Evolutionary conservation across 1,140 invertebrate genomes (phyloP).

Genomic region (Cardiocondyla obscurior): DNA sequence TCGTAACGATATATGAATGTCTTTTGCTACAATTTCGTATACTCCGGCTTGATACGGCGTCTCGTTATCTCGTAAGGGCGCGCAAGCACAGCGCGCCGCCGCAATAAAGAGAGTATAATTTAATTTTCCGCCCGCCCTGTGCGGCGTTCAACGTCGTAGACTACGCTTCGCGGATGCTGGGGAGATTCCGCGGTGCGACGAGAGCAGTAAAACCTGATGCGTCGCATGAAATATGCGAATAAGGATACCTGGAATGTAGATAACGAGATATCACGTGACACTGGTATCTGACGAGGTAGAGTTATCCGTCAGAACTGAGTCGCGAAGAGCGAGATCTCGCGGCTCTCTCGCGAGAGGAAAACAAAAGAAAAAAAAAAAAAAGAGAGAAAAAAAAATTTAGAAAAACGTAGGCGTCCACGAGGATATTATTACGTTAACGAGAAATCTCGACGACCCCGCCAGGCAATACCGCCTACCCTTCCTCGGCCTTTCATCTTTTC

Average conservation of each 20-base stretch:
- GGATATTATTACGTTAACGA: not conserved
- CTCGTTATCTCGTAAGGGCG: conserved; percentile 31
- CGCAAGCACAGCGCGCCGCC: not conserved
- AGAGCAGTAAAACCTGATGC: conserved; percentile 53
- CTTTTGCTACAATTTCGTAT: not conserved
- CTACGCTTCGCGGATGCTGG: not conserved
- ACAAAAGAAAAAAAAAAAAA: conserved; percentile 4
- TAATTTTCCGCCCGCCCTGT: conserved; percentile 39
- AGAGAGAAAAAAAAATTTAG: not conserved
- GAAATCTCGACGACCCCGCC: not conserved
- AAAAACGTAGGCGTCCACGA: not conserved
- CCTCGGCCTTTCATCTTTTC: not conserved
- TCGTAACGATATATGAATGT: conserved; percentile 9
- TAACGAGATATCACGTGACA: conserved; percentile 54
- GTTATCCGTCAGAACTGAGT: conserved; percentile 27
- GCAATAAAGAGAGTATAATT: conserved; percentile 53
- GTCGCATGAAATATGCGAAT: conserved; percentile 55
- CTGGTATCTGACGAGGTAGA: conserved; percentile 29
- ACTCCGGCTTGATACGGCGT: conserved; percentile 11
- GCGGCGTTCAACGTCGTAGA: not conserved
- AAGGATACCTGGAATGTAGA: conserved; percentile 60
- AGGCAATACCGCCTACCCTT: not conserved
- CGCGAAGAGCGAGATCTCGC: not conserved
- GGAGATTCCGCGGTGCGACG: not conserved
- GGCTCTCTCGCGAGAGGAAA: not conserved